Evolutionary conservation across 2,888 invertebrate genomes (phyloP), one percentile per base, ranked within the genome.

Genomic region (Heliconius cydno): DNA sequence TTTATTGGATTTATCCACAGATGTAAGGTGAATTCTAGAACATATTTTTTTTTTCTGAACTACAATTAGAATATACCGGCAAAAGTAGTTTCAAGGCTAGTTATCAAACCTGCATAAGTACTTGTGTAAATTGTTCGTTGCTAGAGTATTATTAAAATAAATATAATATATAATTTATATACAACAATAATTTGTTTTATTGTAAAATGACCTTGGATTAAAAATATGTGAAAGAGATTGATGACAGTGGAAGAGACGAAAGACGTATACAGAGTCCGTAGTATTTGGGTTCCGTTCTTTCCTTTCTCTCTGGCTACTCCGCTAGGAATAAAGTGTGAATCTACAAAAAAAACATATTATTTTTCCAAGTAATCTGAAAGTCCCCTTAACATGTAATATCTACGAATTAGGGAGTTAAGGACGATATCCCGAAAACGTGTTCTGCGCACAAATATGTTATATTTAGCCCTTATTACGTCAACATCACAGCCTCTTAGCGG

Each of bases 391-490:
- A 67, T 34, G 73, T 73, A 73, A 78, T 78, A 66, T 78, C 66
- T 25, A 38, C 34, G 71, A 77, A 78, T 65, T 73, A 46, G 57
- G 46, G 67, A 57, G 52, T 78, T 78, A 73, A 66, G 73, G 34
- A 22, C 57, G 46, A 78, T 77, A 77, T 71, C 63, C 30, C 60
- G 41, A 34, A 38, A 71, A 73, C 78, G 78, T 78, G 78, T 63
- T 73, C 78, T 25, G 71, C 34, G 66, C 57, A 66, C 73, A 25
- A 66, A 73, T 52, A 73, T 72, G n/a, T 65, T 25, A 46, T 78
- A 73, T 41, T 71, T 66, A 67, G 73, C 34, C 78, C 25, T 78
- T 52, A 66, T 66, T 73, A 57, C 52, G 73, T 66, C 38, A 57
- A 65, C 15, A 25, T 70, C 70, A 25, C 52, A 34, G 65, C 72